Evolutionary conservation across 2,888 invertebrate species (phyloP), one percentile per base, ranked within the genome.

Genomic region (Tineola bisselliella): DNA sequence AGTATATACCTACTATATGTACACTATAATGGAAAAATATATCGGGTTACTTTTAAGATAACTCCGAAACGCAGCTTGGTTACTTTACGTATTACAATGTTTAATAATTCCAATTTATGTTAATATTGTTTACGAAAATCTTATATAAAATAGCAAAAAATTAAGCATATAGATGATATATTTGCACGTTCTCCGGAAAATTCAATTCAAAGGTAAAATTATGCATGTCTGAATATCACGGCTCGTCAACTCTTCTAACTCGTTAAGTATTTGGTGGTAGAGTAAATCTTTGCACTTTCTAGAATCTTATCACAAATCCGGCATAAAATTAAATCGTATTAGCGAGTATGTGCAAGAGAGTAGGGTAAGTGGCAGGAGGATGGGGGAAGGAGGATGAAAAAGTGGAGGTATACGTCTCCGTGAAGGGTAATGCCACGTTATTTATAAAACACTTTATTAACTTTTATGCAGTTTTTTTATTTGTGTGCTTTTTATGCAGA

Each of bases 241-340:
- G 30, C 33, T 58, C 30, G 56, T 56, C 31, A 15, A 58, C 33
- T 58, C 58, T 15, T 8, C 48, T 30, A 56, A 56, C 56, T 58
- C 58, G 44, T 12, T 54, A 63, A 62, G 58, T 56, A 63, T 60
- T 62, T 61, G 63, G 63, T 61, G 63, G 63, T 43, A 30, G 19
- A 62, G 38, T 63, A 66, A 69, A 71, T 68, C 66, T 65, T 62
- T 62, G 64, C 67, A 65, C 63, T 66, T 65, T 64, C 64, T 64
- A 63, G 63, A 89, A 89, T 89, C 79, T 88, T 88, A 89, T 82
- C 88, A 88, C 83, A 89, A 90, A 90, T 90, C 89, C 89, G 83
- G 87, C 89, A 87, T 89, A 88, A 90, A 90, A 90, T 90, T 72
- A 73, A 73, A 72, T 72, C 89, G 88, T 88, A 89, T 90, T 89